Conservation (phyloP, 2,888 invertebrate genomes). For the Cryptus viduatorius region DNA sequence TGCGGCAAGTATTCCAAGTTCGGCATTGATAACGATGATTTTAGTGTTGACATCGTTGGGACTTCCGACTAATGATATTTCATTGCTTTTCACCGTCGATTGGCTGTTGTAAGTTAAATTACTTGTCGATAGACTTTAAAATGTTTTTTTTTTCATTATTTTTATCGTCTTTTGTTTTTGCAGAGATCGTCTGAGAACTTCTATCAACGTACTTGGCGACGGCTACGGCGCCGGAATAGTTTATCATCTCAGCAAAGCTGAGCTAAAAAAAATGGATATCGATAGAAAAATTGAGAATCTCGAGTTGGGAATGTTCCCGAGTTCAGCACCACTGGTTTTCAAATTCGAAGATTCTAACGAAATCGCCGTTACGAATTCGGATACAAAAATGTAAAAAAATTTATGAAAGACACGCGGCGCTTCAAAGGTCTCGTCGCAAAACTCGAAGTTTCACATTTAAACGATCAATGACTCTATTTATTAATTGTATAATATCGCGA, state of each 20-base stretch:
- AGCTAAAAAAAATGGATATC: slow-evolving; percentile 84
- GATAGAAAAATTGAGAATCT: slow-evolving; percentile 77
- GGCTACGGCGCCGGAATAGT: slow-evolving; percentile 92
- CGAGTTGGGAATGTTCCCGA: slow-evolving; percentile 74
- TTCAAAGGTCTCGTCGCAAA: not conserved
- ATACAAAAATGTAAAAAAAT: slow-evolving; percentile 76
- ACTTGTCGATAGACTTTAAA: not conserved
- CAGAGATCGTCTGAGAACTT: slow-evolving; percentile 87
- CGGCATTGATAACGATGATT: slow-evolving; percentile 89
- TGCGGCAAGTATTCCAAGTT: slow-evolving; percentile 89
- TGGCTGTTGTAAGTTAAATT: slow-evolving; percentile 87
- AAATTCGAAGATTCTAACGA: slow-evolving; percentile 62
- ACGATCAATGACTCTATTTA: not conserved
- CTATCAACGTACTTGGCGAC: slow-evolving; percentile 91
- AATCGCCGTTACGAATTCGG: slow-evolving; percentile 69
- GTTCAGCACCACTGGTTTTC: slow-evolving; percentile 56
- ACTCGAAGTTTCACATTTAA: not conserved
- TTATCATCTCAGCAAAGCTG: slow-evolving; percentile 87
- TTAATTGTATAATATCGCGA: slow-evolving; percentile 4
- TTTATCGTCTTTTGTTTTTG: slow-evolving; percentile 48
- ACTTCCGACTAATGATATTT: slow-evolving; percentile 88
- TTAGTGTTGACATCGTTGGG: slow-evolving; percentile 88
- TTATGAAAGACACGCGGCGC: too few species aligned
- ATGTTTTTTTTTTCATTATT: not conserved
- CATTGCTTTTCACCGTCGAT: slow-evolving; percentile 89